Evolutionary conservation across 2,113 vertebrate genomes (phyloP), one percentile per base, ranked within the genome.

Genomic region (Anolis carolinensis): DNA sequence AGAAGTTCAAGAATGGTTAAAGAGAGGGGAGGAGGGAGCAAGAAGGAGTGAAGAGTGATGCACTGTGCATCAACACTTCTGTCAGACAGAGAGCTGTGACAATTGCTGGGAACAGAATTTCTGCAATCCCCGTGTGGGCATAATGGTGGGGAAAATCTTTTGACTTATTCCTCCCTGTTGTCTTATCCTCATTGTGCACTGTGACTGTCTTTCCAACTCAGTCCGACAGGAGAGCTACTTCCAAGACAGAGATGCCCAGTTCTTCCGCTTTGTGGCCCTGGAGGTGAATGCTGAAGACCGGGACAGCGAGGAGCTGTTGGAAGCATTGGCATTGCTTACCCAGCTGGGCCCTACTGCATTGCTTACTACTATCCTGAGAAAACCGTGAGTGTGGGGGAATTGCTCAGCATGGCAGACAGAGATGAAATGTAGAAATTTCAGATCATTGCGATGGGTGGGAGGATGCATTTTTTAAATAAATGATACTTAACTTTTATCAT

Each of bases 161-260:
- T 27, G 21, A 25, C 79, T 3, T 13, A 1, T 27, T 70, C 44
- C 52, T 59, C 3, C 48, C 72, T 63, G 8, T 52, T 79, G 52
- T 34, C 89, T 88, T 76, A 89, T 76, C 84, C 48, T 2, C 34
- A n/a, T 30, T 3, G 72, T 0, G 0, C 0, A 0, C 4, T 65
- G n/a, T 84, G 27, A n/a, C 63, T 55, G 5, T 63, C 70, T 82
- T 74, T 2, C 32, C 87, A 73, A 67, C 93, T 7, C 90, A 99
- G 98, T 98, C 90, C 98, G 97, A 95, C 97, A 98, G 2, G 98
- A 98, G 92, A 94, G 97, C 93, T 97, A 98, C 93, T 99, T 99
- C 95, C 97, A 97, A 80, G 98, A 99, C 94, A 98, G 97, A 91
- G 98, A 99, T 9, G 95, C 96, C 3, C 98, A 99, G 84, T 99